Evolutionary conservation across 1,140 invertebrate species (phyloP), one percentile per base, ranked within the genome.

Genomic region (Scaptomyza montana): DNA sequence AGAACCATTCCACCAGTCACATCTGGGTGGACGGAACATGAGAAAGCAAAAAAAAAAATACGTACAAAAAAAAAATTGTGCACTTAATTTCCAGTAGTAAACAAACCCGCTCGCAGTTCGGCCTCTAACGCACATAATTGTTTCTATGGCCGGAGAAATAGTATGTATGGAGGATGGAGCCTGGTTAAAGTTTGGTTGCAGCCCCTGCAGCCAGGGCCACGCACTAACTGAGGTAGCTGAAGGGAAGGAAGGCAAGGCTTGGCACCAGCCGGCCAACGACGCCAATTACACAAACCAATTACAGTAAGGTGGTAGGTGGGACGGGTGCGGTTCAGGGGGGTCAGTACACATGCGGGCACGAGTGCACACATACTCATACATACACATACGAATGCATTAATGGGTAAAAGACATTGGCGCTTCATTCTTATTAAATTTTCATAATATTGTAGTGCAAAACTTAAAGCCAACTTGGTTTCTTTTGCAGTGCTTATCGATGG

Each of bases 401-500:
- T 25, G 21, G 25, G 13, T 25, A 46, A 9, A 16, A 30, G 28
- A 21, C 25, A 46, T 33, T 16, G 13, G 72, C 60, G 73, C 50
- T 63, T 47, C 30, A 62, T 59, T 80, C 69, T 84, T 79, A 85
- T 87, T 87, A 87, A 87, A 87, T 84, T 59, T 66, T 63, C 72
- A 77, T 74, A 74, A 66, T 36, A 33, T 25, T 64, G 36, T 33
- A 45, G 45, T 8, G 21, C 21, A 33, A 61, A 43, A 51, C 10
- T 73, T 78, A 51, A 78, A 86, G 67, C 12, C 50, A 7, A 45
- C 53, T 64, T 12, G 25, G 9, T 10, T 13, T 6, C 5, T 51
- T 6, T 21, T 46, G 16, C 93, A 71, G 93, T 94, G 25, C 93
- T 98, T 21, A 96, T 98, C 64, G 97, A 98, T 95, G 97, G 97